Evolutionary conservation across 2,113 vertebrate species (phyloP).

Genomic region (Rynchops niger): DNA sequence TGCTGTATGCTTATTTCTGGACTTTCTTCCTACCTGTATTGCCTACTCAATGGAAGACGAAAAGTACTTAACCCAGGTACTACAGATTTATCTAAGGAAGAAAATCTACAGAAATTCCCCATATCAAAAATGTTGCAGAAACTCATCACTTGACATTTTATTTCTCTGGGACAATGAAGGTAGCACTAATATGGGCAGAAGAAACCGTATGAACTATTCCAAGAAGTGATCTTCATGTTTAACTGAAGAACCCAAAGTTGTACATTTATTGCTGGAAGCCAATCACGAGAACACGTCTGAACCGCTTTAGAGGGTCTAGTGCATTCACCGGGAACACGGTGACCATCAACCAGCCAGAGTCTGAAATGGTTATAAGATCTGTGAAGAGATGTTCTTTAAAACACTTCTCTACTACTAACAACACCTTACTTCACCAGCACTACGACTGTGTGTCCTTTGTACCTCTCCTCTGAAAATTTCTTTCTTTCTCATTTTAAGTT

Average conservation of each 20-base stretch:
- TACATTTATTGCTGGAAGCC: not conserved
- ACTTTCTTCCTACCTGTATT: not conserved
- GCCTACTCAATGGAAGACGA: not conserved
- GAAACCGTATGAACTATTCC: not conserved
- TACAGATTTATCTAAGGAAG: not conserved
- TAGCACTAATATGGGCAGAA: not conserved
- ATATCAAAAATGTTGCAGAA: not conserved
- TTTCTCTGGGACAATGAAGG: not conserved
- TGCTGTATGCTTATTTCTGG: not conserved
- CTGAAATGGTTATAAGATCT: not conserved
- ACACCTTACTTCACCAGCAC: not conserved
- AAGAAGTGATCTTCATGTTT: not conserved
- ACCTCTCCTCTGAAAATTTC: not conserved
- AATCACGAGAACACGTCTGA: not conserved
- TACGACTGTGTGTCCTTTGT: not conserved
- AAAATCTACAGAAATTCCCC: not conserved
- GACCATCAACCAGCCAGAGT: not conserved
- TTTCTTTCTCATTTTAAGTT: not conserved
- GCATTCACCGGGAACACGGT: accelerated
- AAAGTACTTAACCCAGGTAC: not conserved
- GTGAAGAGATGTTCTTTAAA: not conserved
- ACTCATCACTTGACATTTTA: not conserved
- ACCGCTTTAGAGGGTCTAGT: not conserved
- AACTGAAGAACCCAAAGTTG: not conserved
- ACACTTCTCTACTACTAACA: not conserved